phyloP scores from a whole-genome alignment of 2,797 vertebrate species.

The Monodelphis domestica region DNA sequence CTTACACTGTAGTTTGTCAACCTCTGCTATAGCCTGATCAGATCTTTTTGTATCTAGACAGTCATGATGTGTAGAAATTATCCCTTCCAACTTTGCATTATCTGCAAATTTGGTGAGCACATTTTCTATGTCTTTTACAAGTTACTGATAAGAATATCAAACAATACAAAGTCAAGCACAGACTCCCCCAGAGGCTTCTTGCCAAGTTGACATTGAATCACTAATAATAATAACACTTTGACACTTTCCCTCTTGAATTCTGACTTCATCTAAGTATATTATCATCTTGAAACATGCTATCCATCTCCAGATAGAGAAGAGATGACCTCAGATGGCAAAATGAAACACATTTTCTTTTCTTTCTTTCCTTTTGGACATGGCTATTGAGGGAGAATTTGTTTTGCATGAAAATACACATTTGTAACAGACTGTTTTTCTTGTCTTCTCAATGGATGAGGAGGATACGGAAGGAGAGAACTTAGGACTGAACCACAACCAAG shows the following conservation, averaged over 20 bases:
- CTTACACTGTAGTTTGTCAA: not conserved
- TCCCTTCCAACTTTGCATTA: not conserved
- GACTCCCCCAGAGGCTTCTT: not conserved
- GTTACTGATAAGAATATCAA: not conserved
- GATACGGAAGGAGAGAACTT: not conserved
- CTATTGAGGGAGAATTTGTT: not conserved
- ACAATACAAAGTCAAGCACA: not conserved
- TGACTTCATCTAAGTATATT: not conserved
- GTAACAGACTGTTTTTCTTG: not conserved
- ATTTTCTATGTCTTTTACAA: not conserved
- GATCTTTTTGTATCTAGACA: not conserved
- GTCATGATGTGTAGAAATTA: not conserved
- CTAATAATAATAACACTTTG: not conserved
- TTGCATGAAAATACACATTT: not conserved
- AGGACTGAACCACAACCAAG: not conserved
- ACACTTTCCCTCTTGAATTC: not conserved
- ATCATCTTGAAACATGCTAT: not conserved
- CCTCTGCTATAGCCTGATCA: not conserved
- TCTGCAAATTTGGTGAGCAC: not conserved
- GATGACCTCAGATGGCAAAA: not conserved
- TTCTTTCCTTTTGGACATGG: not conserved
- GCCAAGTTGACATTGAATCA: no score
- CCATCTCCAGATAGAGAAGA: not conserved
- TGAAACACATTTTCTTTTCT: not conserved
- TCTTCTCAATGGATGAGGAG: not conserved